Evolutionary conservation across 2,113 vertebrate species (phyloP).

Genomic region (Osmerus mordax): DNA sequence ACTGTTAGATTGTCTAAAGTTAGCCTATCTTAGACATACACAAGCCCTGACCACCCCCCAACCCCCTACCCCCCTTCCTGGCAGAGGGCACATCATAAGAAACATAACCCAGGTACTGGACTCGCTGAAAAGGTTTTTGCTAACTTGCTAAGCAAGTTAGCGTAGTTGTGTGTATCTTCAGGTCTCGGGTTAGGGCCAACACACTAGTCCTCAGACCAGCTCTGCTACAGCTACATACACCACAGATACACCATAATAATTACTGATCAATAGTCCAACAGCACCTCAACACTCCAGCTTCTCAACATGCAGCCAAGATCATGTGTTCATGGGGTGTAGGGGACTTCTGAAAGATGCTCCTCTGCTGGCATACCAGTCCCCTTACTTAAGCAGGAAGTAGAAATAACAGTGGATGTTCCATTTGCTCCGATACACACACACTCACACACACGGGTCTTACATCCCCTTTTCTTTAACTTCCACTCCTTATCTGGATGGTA

Average conservation of each 20-base stretch:
- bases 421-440: not conserved
- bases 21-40: conserved; percentile 31
- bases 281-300: not conserved
- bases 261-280: not conserved
- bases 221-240: conserved; percentile 17
- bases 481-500: not conserved
- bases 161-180: too few species aligned
- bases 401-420: conserved; percentile 51
- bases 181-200: not conserved
- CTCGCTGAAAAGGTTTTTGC: too few species aligned
- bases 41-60: too few species aligned
- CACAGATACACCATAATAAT: not conserved
- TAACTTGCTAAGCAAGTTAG: too few species aligned
- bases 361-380: conserved; percentile 29
- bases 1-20: conserved; percentile 75
- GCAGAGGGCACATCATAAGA: too few species aligned
- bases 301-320: not conserved
- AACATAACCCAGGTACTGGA: too few species aligned
- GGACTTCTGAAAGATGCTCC: too few species aligned
- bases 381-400: conserved; percentile 55
- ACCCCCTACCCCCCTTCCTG: too few species aligned
- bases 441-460: not conserved
- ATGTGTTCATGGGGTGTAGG: too few species aligned
- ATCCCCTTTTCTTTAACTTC: not conserved
- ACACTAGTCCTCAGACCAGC: conserved; percentile 14